A percentile compares a stretch with the other conserved stretches of the same genome.
Conservation (phyloP, 2,888 invertebrate genomes). For the Gari tellinella region DNA sequence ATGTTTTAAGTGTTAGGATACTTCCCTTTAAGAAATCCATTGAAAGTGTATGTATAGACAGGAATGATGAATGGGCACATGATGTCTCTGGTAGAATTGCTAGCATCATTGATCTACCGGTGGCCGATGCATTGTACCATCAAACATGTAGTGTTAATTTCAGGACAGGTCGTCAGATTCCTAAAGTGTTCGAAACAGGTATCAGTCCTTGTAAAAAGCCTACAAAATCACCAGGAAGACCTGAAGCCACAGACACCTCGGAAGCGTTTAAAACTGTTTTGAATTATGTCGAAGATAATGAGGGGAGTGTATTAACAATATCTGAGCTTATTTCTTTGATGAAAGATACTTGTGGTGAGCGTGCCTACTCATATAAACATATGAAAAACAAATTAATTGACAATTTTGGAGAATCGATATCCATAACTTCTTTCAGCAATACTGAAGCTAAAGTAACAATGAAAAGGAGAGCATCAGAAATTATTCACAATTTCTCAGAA, state of each 20-base stretch:
- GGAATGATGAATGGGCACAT: constrained; percentile 34
- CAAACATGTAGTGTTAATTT: constrained; percentile 59
- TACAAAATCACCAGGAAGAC: not conserved
- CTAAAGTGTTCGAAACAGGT: too few relatives aligned
- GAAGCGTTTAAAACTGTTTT: constrained; percentile 28
- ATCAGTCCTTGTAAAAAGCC: not conserved
- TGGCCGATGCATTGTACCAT: constrained; percentile 62
- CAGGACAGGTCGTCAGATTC: constrained; percentile 8
- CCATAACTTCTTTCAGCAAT: constrained; percentile 46
- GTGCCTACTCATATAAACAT: constrained; percentile 13
- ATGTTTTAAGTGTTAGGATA: constrained; percentile 13
- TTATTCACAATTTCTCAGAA: constrained; percentile 47
- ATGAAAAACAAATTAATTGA: constrained; percentile 57
- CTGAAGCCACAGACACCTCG: not conserved
- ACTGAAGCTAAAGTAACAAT: constrained; percentile 55
- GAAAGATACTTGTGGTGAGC: constrained; percentile 23
- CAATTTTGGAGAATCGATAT: constrained; percentile 55
- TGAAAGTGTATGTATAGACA: not conserved
- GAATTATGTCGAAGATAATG: constrained; percentile 30
- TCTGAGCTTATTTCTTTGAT: constrained; percentile 30
- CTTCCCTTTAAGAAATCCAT: constrained; percentile 22
- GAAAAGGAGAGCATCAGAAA: constrained; percentile 27
- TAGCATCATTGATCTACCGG: constrained; percentile 52
- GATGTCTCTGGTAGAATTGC: constrained; percentile 30
- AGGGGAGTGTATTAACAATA: constrained; percentile 31